These are phyloP conservation scores for Lophotriccus pileatus DNA, from an alignment of 2,797 vertebrate species.

Conservation along the genomic window DNA sequence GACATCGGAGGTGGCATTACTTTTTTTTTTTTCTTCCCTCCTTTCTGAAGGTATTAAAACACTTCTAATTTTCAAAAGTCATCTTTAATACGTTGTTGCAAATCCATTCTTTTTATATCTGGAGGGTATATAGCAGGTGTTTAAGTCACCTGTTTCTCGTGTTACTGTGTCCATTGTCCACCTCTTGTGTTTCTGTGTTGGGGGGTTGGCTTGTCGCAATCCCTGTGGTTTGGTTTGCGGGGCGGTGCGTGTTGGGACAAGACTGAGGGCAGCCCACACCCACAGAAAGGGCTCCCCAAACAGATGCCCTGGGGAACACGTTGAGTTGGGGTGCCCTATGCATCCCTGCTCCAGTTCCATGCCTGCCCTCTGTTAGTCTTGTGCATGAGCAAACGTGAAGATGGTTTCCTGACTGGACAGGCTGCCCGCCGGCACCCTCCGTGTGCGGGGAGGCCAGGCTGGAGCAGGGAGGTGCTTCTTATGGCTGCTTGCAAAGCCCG, in stretches of 20 bases:
- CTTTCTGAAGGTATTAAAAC: neutral
- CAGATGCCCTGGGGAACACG: accelerated
- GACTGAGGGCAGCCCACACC: accelerated
- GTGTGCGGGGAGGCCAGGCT: accelerated
- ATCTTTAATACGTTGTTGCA: neutral
- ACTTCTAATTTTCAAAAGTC: neutral
- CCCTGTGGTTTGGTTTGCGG: accelerated
- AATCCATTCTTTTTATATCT: neutral
- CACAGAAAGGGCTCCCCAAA: neutral
- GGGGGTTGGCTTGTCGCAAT: neutral
- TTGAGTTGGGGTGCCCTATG: neutral
- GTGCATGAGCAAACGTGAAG: neutral
- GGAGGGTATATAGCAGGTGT: neutral
- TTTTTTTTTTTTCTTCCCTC: neutral
- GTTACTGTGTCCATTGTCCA: accelerated
- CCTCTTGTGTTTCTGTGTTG: accelerated
- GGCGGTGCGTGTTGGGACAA: accelerated
- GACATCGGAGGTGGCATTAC: neutral
- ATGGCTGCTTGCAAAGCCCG: accelerated
- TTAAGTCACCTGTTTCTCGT: neutral
- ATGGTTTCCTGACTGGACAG: accelerated
- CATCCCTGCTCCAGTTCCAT: accelerated
- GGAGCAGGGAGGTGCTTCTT: neutral
- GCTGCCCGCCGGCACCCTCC: neutral
- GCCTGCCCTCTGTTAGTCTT: accelerated